These are phyloP conservation scores for Campaea margaritaria DNA, from an alignment of 2,888 invertebrate species.

Conservation along the genomic window DNA sequence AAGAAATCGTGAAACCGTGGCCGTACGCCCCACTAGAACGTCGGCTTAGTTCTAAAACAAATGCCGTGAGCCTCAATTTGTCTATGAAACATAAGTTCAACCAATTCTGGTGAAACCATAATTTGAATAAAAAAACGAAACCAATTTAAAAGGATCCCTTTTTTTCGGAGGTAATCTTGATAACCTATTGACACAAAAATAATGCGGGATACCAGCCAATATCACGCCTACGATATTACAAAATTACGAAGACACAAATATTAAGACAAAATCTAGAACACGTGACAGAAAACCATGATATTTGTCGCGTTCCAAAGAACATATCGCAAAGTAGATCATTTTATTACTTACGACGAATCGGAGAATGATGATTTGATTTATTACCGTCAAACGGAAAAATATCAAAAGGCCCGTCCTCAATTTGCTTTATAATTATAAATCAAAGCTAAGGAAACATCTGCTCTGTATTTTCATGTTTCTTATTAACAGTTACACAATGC, in stretches of 20 bases:
- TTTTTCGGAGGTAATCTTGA: no score
- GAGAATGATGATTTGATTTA: constrained; percentile 40
- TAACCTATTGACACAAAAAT: background rate
- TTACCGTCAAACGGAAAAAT: constrained; percentile 37
- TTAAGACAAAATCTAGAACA: constrained; percentile 13
- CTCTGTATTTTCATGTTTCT: constrained; percentile 54
- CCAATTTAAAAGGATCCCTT: no score
- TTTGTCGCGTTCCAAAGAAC: constrained; percentile 26
- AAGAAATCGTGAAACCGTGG: no score
- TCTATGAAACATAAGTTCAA: no score
- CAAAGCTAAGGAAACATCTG: constrained; percentile 68
- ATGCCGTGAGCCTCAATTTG: no score
- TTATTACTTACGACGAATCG: constrained; percentile 33
- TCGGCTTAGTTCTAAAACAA: no score
- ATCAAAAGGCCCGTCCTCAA: constrained; percentile 48
- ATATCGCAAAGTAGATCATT: constrained; percentile 24
- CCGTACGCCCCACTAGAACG: no score
- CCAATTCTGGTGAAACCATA: no score
- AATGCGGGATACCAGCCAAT: background rate
- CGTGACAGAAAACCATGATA: constrained; percentile 19
- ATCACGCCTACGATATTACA: background rate
- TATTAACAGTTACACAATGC: constrained; percentile 54
- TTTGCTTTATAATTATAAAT: constrained; percentile 56
- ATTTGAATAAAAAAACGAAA: no score
- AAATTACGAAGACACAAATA: constrained; percentile 7